Base-by-base conservation (phyloP, 2,888 invertebrate genomes). In the Tetragonula carbonaria region DNA sequence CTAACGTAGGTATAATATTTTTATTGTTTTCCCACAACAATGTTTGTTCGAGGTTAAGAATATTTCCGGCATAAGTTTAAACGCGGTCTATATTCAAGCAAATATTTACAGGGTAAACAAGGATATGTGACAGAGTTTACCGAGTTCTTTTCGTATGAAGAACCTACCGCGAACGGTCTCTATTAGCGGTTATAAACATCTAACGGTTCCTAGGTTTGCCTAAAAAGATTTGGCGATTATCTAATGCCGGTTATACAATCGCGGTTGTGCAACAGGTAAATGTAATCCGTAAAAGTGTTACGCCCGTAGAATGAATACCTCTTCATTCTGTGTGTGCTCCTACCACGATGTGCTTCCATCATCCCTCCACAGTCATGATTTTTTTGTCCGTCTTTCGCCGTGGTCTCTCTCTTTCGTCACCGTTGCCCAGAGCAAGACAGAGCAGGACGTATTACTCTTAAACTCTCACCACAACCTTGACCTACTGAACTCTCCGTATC, bases 261-360 rank as follows among this genome's bases (percentile, higher is more conserved):
- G 62, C 72, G 86, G 84, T 92, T 93, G 90, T 92, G 92, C 91
- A 93, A 93, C 91, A 85, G 85, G 85, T 86, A 86, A 91, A 89
- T 90, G 89, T 90, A 90, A 92, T 90, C 86, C 83, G 87, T 90
- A 89, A 91, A 92, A 92, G 93, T 91, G 91, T 93, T 92, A 90
- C 90, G 82, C 76, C 16, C 28, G 21, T 51, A 63, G 62, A 74
- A 50, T 16, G 73, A 50, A 74, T 63, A 63, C 51, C 74, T 75
- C 16, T 59, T 81, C 73, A 50, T 85, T 75, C 76, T 78, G 70
- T 74, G 74, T 45, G 74, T 63, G 50, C 63, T 76, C 74, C 78
- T 63, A 66, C 75, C 55, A 28, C 16, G 57, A 33, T 33, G 33
- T 33, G 0, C 4, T 3, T 13, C 28, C 50, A 14, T 8, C 33